Evolutionary conservation across 2,797 vertebrate genomes (phyloP), one percentile per base, ranked within the genome.

Genomic region (Choloepus didactylus): DNA sequence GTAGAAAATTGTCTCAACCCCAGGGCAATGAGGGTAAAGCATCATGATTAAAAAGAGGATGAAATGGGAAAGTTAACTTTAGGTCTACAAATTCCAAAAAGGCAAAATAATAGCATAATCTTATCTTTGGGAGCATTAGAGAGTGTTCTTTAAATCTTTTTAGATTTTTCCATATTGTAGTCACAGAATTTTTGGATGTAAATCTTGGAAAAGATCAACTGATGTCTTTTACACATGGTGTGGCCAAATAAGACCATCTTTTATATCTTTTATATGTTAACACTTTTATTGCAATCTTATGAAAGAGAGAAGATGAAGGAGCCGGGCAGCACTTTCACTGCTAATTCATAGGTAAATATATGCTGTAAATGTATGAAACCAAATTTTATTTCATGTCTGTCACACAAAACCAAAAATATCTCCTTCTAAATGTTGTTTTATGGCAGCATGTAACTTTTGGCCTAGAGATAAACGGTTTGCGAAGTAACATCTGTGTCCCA

Each of bases 391-490:
- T 97, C 59, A 92, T 91, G 81, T 51, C 87, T 95, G 89, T 76
- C 64, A 1, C 5, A 97, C 41, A 79, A 77, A 95, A 94, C 91
- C 51, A 90, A 92, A 96, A 96, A 95, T n/a, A 19, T 89, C 92
- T 77, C 66, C 94, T 96, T 93, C 56, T 77, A 79, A 82, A 89
- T 31, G 44, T 54, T 69, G 82, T 97, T 93, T 96, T 77, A 86
- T 87, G 93, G 87, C 82, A 96, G 81, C 90, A 49, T 16, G 10
- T 96, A 94, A 97, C 91, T 96, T 97, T 91, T 97, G 97, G 95
- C 93, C 66, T 49, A 85, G 90, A 93, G 60, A 76, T 83, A 95
- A 80, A 93, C n/a, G 87, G 86, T 86, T 73, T 97, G 87, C 3
- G 60, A 97, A 97, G 73, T 81, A 89, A 89, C 81, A 98, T 96